Percentiles rank a stretch among this genome's conserved stretches.
Conservation (phyloP, 2,113 vertebrate species). For the Alosa alosa region DNA sequence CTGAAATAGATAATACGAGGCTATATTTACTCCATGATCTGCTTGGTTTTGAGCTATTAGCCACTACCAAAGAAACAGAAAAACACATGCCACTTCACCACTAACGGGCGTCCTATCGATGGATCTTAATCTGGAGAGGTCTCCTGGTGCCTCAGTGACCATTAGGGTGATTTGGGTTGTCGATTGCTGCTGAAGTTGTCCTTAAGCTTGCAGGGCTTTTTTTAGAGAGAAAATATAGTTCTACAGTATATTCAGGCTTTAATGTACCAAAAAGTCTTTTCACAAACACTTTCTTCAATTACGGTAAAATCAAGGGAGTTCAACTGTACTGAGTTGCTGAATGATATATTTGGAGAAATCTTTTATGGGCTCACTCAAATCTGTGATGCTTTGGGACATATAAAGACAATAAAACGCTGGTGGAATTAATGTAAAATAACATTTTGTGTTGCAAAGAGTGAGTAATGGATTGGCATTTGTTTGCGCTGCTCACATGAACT, state of each 20-base stretch:
- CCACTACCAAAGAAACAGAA: conserved; percentile 76
- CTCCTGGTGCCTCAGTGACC: neutral
- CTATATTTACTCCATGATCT: conserved; percentile 76
- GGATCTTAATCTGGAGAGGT: conserved; percentile 37
- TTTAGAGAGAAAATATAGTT: neutral
- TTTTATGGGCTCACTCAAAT: neutral
- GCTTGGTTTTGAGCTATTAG: conserved; percentile 68
- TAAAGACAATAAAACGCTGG: neutral
- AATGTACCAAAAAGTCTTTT: neutral
- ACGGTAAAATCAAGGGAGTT: neutral
- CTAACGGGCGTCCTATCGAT: conserved; percentile 71
- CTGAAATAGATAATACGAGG: conserved; percentile 70
- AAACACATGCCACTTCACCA: conserved; percentile 73
- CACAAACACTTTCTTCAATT: neutral
- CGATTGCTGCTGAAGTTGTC: neutral
- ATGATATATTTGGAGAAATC: neutral
- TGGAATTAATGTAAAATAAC: neutral
- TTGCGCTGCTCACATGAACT: too few relatives aligned
- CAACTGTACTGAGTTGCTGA: neutral
- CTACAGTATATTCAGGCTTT: neutral
- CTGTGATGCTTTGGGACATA: neutral
- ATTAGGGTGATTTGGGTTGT: neutral
- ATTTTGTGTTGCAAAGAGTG: neutral
- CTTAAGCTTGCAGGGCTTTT: neutral
- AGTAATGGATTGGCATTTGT: too few relatives aligned